phyloP scores from a whole-genome alignment of 2,113 vertebrate genomes.

The Anguilla japonica region DNA sequence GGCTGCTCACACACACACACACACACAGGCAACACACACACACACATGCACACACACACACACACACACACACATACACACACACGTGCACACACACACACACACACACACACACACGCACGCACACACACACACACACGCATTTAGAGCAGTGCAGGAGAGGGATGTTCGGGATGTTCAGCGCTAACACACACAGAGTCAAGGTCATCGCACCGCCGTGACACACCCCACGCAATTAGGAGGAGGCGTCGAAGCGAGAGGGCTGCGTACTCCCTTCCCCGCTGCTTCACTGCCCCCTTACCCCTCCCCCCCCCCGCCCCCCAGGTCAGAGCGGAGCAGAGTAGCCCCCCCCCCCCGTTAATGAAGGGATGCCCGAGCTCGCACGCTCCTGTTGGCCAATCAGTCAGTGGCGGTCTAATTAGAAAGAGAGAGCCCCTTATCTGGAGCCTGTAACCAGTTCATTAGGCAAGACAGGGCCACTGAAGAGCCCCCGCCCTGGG shows the following conservation, averaged over 20 bases:
- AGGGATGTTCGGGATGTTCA: neutral
- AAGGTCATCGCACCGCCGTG: neutral
- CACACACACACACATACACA: too few relatives aligned
- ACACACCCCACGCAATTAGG: constrained; percentile 4
- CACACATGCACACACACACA: too few relatives aligned
- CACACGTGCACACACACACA: too few relatives aligned
- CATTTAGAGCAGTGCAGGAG: too few relatives aligned
- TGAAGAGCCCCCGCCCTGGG: neutral
- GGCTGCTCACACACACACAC: too few relatives aligned
- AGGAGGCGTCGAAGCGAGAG: neutral
- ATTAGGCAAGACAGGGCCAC: constrained; percentile 8
- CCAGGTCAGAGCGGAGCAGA: neutral
- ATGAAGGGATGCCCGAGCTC: neutral
- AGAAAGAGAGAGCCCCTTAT: neutral
- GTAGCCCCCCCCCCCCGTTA: neutral
- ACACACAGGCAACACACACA: too few relatives aligned
- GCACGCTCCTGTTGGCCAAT: neutral
- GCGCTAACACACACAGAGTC: neutral
- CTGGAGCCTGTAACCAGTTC: constrained; percentile 1
- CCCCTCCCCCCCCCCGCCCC: neutral
- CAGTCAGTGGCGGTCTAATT: constrained; percentile 7
- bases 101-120: too few relatives aligned
- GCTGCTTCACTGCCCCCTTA: neutral
- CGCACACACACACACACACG: too few relatives aligned
- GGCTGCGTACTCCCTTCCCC: neutral